Percentiles rank a stretch among this genome's conserved stretches.
Conservation (phyloP, 2,113 vertebrate genomes). For the Lontra canadensis region DNA sequence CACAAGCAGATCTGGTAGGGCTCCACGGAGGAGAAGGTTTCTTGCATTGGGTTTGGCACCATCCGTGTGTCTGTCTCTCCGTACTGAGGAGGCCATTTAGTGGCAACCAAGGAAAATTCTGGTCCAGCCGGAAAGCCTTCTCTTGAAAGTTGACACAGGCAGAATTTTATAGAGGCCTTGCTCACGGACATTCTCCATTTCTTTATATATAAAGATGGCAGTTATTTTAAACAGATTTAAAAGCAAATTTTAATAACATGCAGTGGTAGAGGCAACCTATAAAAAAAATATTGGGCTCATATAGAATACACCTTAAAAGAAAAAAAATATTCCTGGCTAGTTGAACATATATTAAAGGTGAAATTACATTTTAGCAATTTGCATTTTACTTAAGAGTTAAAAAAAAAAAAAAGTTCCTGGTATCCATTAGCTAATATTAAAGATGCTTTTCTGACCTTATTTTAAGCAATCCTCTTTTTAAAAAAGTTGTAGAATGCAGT, state of each 20-base stretch:
- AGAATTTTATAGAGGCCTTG: background rate
- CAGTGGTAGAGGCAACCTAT: background rate
- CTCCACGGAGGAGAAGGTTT: background rate
- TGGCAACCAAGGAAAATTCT: background rate
- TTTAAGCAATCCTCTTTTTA: background rate
- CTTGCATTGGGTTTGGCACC: background rate
- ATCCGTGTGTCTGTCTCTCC: background rate
- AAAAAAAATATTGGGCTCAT: background rate
- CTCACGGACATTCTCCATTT: background rate
- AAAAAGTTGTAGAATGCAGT: background rate
- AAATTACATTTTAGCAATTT: conserved; percentile 3
- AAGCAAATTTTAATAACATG: background rate
- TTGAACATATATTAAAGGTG: background rate
- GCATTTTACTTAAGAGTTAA: background rate
- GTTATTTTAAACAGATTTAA: background rate
- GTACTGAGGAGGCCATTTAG: background rate
- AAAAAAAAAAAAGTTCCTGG: background rate
- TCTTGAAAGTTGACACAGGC: background rate
- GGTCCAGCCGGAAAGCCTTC: background rate
- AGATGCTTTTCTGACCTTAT: background rate
- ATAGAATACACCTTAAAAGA: background rate
- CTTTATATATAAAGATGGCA: background rate
- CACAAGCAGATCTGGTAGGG: background rate
- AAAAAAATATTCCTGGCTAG: background rate
- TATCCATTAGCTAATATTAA: background rate